Percentiles rank a stretch among this genome's conserved stretches.
Evolutionary conservation across 2,888 invertebrate genomes (phyloP).

Genomic region (Pollenia amentaria): DNA sequence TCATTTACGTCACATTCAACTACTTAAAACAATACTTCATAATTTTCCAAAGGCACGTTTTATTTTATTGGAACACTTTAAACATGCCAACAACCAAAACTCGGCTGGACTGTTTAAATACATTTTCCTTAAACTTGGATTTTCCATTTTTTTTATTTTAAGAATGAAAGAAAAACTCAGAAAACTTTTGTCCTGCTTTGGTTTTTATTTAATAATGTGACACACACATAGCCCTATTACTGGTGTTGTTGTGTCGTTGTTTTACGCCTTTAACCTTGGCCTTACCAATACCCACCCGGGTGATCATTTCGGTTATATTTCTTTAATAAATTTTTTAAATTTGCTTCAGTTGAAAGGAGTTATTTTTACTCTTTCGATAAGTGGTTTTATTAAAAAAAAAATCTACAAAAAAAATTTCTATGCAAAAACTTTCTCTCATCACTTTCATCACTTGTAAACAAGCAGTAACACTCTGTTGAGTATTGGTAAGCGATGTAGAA

Average conservation of each 20-base stretch:
- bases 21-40: conserved; percentile 69
- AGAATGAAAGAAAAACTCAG: background rate
- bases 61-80: conserved; percentile 69
- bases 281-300: no score
- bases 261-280: conserved; percentile 61
- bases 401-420: no score
- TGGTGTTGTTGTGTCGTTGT: conserved; percentile 19
- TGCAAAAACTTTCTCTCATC: no score
- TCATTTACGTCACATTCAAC: conserved; percentile 71
- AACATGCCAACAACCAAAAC: conserved; percentile 66
- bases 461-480: no score
- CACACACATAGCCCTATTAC: background rate
- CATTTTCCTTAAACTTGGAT: background rate
- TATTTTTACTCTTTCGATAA: no score
- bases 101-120: conserved; percentile 33
- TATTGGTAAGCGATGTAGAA: no score
- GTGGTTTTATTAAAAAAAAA: no score
- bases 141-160: background rate
- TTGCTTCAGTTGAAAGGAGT: no score
- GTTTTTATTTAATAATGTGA: background rate
- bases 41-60: conserved; percentile 71
- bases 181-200: conserved; percentile 33
- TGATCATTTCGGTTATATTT: no score
- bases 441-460: no score
- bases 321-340: no score